Evolutionary conservation across 2,888 invertebrate genomes (phyloP).

Genomic region (Troides helena): DNA sequence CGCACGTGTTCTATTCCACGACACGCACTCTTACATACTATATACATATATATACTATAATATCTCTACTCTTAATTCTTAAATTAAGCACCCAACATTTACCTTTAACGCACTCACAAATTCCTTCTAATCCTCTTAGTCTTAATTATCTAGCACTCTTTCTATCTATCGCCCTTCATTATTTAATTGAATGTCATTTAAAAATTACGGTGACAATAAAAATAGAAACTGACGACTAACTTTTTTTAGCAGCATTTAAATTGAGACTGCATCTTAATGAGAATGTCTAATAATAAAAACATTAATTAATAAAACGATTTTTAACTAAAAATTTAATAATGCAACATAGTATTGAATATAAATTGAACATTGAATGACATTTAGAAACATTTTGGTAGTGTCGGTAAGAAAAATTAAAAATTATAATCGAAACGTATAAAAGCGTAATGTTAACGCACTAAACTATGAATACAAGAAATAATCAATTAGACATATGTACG

Average conservation of each 20-base stretch:
- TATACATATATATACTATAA: conserved; percentile 16
- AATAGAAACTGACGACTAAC: conserved; percentile 9
- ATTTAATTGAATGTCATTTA: conserved; percentile 11
- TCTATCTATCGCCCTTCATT: conserved; percentile 5
- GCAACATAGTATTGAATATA: not conserved
- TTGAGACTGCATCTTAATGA: conserved; percentile 5
- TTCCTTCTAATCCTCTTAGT: conserved; percentile 12
- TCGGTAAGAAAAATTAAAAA: conserved; percentile 12
- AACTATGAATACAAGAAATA: conserved; percentile 20
- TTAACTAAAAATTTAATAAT: not conserved
- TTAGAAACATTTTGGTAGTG: conserved; percentile 23
- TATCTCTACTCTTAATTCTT: conserved; percentile 47
- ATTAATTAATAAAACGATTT: too few relatives aligned
- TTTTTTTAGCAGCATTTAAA: conserved; percentile 3
- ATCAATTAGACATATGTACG: conserved; percentile 23
- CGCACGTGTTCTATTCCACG: conserved; percentile 79
- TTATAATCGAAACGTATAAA: conserved; percentile 12
- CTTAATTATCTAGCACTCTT: conserved; percentile 6
- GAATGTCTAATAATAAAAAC: not conserved
- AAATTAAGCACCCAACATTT: conserved; percentile 54
- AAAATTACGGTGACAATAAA: conserved; percentile 26
- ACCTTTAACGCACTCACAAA: conserved; percentile 22
- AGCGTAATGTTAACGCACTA: conserved; percentile 18
- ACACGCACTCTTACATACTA: conserved; percentile 56
- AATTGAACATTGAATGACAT: conserved; percentile 2